A percentile compares a stretch with the other conserved stretches of the same genome.
Evolutionary conservation across 1,140 invertebrate genomes (phyloP).

Genomic region (Anoplolepis gracilipes): DNA sequence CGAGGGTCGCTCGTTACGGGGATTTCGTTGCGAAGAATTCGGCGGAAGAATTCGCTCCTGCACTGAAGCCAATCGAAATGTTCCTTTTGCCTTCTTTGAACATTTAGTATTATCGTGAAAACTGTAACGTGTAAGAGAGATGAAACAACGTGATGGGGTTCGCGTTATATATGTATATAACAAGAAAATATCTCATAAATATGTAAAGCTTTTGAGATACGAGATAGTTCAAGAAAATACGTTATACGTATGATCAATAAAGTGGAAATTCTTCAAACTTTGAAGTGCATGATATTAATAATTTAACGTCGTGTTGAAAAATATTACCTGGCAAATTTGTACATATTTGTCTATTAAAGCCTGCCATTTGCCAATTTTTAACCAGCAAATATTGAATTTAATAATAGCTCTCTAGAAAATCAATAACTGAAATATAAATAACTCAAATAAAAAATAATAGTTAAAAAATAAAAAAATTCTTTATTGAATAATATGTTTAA

Average conservation of each 20-base stretch:
- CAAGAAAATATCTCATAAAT: conserved; percentile 53
- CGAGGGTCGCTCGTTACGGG: conserved; percentile 31
- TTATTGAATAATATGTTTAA: background rate
- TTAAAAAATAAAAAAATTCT: background rate
- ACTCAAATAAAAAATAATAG: background rate
- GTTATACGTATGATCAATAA: conserved; percentile 1
- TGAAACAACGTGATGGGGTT: background rate
- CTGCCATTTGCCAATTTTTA: background rate
- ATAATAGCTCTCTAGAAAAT: background rate
- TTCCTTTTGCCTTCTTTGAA: conserved; percentile 48
- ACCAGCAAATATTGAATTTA: background rate
- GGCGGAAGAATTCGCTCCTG: conserved; percentile 48
- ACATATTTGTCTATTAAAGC: too few relatives aligned
- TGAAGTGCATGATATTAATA: background rate
- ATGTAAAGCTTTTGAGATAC: conserved; percentile 45
- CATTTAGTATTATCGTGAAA: conserved; percentile 62
- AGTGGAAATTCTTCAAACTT: conserved; percentile 21
- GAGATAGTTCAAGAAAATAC: conserved; percentile 10
- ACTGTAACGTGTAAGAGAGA: conserved; percentile 42
- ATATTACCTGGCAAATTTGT: background rate
- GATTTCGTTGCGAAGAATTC: conserved; percentile 38
- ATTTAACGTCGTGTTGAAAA: background rate
- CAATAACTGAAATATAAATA: too few relatives aligned
- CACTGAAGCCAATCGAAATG: conserved; percentile 36
- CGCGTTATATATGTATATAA: background rate